These are phyloP conservation scores for Hetaerina titia DNA, from an alignment of 2,888 invertebrate genomes.

Conservation along the genomic window DNA sequence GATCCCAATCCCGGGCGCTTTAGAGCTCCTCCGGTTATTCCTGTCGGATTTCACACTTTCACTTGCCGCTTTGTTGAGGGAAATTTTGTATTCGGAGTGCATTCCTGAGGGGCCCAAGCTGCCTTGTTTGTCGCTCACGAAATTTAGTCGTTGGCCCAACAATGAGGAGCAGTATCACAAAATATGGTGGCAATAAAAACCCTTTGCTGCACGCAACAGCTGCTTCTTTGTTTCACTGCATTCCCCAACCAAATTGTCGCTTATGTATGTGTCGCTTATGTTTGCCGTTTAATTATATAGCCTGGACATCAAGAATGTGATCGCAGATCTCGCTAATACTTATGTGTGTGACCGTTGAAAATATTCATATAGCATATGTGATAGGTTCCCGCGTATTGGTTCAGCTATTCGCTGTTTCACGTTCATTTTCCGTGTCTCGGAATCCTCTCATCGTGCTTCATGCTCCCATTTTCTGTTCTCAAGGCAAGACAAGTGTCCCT, in stretches of 20 bases:
- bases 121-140: no score
- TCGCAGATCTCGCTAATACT: neutral
- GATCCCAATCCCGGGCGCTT: neutral
- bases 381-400: neutral
- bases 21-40: neutral
- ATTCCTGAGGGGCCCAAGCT: no score
- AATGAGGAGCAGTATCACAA: no score
- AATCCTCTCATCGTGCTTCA: neutral
- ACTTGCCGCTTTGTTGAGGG: neutral
- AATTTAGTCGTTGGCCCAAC: no score
- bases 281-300: no score
- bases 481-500: neutral
- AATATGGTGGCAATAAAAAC: no score
- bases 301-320: no score
- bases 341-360: neutral
- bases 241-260: no score
- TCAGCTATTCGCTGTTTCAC: neutral
- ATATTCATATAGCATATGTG: neutral
- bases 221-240: no score
- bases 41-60: neutral
- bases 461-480: neutral
- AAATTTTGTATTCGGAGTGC: neutral
- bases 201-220: no score
- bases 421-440: neutral
- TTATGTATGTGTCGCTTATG: no score